Conservation (phyloP, 2,888 invertebrate species). For the Ormyrus pomaceus region DNA sequence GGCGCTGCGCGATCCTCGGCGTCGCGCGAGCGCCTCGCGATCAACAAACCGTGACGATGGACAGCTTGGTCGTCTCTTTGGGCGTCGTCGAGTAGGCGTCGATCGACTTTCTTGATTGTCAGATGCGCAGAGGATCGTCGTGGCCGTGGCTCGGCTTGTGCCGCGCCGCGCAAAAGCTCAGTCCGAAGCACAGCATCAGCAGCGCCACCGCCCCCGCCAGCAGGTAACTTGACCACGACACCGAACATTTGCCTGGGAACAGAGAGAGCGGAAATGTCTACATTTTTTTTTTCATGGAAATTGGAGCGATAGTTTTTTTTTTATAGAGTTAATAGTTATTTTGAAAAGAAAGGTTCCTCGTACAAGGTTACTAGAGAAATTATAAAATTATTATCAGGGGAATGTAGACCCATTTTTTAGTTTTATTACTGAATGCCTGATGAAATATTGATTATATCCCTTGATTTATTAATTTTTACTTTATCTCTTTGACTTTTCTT, state of each 20-base stretch:
- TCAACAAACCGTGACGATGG: slow-evolving; percentile 72
- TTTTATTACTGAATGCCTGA: too few species aligned
- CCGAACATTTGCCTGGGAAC: slow-evolving; percentile 77
- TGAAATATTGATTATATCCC: too few species aligned
- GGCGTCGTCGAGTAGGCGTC: slow-evolving; percentile 69
- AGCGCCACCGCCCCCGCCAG: slow-evolving; percentile 77
- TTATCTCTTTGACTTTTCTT: too few species aligned
- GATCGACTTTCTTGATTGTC: slow-evolving; percentile 72
- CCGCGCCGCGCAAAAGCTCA: slow-evolving; percentile 79
- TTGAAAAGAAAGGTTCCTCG: too few species aligned
- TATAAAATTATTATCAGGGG: too few species aligned
- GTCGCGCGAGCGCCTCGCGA: slow-evolving; percentile 54
- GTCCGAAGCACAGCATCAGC: slow-evolving; percentile 77
- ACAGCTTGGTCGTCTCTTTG: slow-evolving; percentile 67
- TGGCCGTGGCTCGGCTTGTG: slow-evolving; percentile 75
- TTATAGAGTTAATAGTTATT: too few species aligned
- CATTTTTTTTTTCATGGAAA: too few species aligned
- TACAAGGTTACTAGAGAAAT: too few species aligned
- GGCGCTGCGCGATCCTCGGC: slow-evolving; percentile 31
- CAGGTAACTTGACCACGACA: slow-evolving; percentile 79
- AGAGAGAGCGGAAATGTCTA: not conserved
- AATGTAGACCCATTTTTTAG: too few species aligned
- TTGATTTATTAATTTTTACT: too few species aligned
- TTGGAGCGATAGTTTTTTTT: too few species aligned
- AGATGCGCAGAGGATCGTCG: slow-evolving; percentile 70